Conservation (phyloP, 2,113 vertebrate genomes). For the Centropus bengalensis region DNA sequence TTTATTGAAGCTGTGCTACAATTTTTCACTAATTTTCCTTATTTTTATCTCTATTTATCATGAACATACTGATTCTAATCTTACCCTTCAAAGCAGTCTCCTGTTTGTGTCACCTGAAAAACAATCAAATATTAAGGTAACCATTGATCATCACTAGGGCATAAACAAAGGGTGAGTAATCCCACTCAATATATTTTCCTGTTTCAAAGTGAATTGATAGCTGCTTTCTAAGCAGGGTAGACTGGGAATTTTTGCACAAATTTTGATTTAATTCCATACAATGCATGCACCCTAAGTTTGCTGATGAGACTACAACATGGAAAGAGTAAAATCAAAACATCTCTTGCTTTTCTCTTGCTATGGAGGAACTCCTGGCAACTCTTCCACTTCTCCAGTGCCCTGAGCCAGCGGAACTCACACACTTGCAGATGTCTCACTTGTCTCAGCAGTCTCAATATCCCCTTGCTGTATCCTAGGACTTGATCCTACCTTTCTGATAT, state of each 20-base stretch:
- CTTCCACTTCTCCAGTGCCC: not conserved
- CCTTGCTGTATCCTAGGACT: not conserved
- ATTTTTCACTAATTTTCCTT: not conserved
- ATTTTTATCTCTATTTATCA: not conserved
- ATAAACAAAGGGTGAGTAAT: not conserved
- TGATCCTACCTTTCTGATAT: not conserved
- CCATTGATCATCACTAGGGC: accelerated
- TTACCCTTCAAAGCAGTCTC: not conserved
- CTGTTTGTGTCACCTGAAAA: not conserved
- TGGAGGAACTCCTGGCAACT: not conserved
- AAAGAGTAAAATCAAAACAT: not conserved
- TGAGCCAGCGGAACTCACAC: not conserved
- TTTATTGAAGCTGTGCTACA: not conserved
- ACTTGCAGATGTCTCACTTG: not conserved
- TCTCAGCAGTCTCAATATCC: not conserved
- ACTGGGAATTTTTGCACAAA: not conserved
- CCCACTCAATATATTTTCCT: not conserved
- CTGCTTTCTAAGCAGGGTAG: not conserved
- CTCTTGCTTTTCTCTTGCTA: not conserved
- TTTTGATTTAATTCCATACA: not conserved
- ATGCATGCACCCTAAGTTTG: not conserved
- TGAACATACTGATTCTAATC: not conserved
- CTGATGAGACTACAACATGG: not conserved
- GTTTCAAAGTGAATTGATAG: not conserved
- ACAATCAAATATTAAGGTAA: not conserved